Percentiles rank a stretch among this genome's conserved stretches.
These are phyloP conservation scores for Elmis aenea DNA, from an alignment of 2,888 invertebrate genomes.

Conservation along the genomic window DNA sequence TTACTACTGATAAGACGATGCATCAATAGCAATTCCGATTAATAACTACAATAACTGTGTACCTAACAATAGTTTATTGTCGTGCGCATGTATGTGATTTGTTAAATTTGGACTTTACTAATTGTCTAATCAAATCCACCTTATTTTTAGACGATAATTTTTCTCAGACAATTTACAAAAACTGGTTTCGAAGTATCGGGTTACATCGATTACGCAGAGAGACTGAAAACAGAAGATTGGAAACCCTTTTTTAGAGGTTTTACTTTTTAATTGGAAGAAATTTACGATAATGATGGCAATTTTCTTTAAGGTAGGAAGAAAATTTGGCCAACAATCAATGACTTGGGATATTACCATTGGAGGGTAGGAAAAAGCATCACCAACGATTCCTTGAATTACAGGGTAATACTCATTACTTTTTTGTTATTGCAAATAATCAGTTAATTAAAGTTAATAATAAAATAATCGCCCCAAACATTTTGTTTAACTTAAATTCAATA, in stretches of 20 bases:
- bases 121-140: too few relatives aligned
- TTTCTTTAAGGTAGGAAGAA: constrained; percentile 41
- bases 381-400: constrained; percentile 73
- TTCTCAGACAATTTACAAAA: constrained; percentile 63
- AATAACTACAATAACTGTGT: too few relatives aligned
- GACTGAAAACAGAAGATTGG: constrained; percentile 71
- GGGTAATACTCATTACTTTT: constrained; percentile 48
- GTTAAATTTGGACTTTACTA: too few relatives aligned
- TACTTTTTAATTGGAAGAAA: constrained; percentile 1
- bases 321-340: constrained; percentile 62
- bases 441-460: not conserved
- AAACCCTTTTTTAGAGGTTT: constrained; percentile 63
- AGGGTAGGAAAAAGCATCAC: constrained; percentile 63
- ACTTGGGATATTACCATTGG: constrained; percentile 78
- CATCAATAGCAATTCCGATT: too few relatives aligned
- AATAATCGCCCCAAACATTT: too few relatives aligned
- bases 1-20: too few relatives aligned
- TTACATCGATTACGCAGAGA: constrained; percentile 75
- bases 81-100: too few relatives aligned
- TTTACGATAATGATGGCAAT: not conserved
- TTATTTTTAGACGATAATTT: constrained; percentile 71
- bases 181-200: constrained; percentile 77
- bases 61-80: too few relatives aligned
- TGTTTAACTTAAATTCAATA: not conserved
- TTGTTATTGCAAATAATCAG: too few relatives aligned